Evolutionary conservation across 2,113 vertebrate genomes (phyloP).

Genomic region (Nothobranchius kuhntae): DNA sequence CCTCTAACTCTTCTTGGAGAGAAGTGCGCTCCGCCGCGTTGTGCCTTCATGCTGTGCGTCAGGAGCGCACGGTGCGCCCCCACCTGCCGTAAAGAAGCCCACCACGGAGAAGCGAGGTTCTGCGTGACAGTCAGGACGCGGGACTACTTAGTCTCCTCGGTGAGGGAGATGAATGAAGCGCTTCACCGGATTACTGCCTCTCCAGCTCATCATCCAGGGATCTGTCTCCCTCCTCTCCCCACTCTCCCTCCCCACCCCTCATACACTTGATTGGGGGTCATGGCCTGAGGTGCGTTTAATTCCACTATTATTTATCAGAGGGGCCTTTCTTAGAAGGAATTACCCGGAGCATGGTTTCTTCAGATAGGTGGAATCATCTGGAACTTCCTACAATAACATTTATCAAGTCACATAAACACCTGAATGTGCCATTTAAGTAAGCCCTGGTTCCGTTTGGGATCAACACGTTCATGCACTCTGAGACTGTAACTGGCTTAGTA

Average conservation of each 20-base stretch:
- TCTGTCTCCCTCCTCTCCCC: constrained; percentile 18
- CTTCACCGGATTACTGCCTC: constrained; percentile 47
- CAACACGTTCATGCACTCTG: constrained; percentile 21
- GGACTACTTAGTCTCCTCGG: constrained; percentile 13
- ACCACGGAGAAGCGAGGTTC: constrained; percentile 1
- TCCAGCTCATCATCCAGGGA: not conserved
- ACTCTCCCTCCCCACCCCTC: constrained; percentile 13
- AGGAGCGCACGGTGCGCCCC: constrained; percentile 2
- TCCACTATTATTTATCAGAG: constrained; percentile 36
- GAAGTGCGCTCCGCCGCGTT: constrained; percentile 18
- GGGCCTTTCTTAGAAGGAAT: not conserved
- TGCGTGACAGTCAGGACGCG: constrained; percentile 29
- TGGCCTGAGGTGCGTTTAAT: constrained; percentile 53
- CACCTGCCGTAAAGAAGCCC: not conserved
- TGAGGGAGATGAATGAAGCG: constrained; percentile 31
- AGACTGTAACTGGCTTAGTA: constrained; percentile 70
- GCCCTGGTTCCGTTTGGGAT: constrained; percentile 15
- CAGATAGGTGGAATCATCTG: too few relatives aligned
- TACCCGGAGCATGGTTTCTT: not conserved
- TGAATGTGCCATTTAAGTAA: not conserved
- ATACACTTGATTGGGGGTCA: constrained; percentile 55
- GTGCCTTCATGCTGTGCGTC: constrained; percentile 13
- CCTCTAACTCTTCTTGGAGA: constrained; percentile 34
- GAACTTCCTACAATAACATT: too few relatives aligned
- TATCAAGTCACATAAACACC: too few relatives aligned